Base-by-base conservation (phyloP, 2,888 invertebrate genomes). In the Onchidella celtica region DNA sequence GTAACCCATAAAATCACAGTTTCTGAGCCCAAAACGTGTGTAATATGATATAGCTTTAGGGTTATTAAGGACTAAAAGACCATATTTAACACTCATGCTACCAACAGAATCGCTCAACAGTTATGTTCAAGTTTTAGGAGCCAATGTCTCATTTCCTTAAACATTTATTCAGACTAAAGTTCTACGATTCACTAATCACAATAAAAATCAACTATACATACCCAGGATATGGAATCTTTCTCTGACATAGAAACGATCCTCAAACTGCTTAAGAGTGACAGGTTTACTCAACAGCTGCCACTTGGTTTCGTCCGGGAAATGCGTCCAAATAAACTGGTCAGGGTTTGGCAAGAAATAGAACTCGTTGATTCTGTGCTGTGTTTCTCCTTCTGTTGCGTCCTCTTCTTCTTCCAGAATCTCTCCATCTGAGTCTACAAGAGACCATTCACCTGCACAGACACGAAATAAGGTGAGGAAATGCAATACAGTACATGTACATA, bases 331-430 rank as follows among this genome's bases (percentile, higher is more conserved):
- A 21, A 92, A 77, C 77, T 89, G 83, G 72, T 92, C 90, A 17
- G 92, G 92, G 83, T 92, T 91, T 0, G 92, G 88, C 36, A 92
- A 84, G 83, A 92, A 92, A 85, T 91, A 92, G 85, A 92, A 92
- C 83, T 92, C 92, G 85, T 92, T 92, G 68, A 91, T 88, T 79
- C 90, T 86, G 86, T 92, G 91, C 72, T 90, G 88, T 4, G 90
- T 90, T 40, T 88, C 88, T 9, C 91, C 90, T 63, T 91, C 84
- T 11, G 78, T 81, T 14, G 73, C 59, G 40, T 84, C 85, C 34
- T 88, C 88, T 6, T 89, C 89, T 24, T 89, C 88, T 17, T 89
- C 88, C 14, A 87, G 83, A 4, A 87, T 83, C 61, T 89, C 89
- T 1, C 90, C 90, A 70, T 88, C 89, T 0, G 87, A 86, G 75